Base-by-base conservation (phyloP, 1,140 invertebrate genomes). In the Apis laboriosa region DNA sequence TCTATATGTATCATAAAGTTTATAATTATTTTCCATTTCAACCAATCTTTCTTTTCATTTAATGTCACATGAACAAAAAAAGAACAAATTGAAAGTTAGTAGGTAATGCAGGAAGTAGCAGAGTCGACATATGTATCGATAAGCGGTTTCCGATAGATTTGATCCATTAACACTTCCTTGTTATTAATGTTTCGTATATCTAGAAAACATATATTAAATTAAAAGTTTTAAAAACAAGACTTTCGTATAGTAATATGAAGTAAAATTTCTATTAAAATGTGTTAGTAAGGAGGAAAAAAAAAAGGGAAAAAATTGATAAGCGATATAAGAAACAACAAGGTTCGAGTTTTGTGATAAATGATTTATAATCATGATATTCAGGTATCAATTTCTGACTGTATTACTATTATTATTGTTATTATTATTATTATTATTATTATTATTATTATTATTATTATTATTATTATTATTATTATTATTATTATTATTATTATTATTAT, bases 331-430 rank as follows among this genome's bases (percentile, higher is more conserved):
- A 83, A 13, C 21, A 51, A 49, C 80, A 64, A 78, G 58, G 28
- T 51, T 78, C 4, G 55, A 63, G 17, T 73, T 73, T 79, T 28
- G 2, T 60, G 82, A 84, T 84, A 84, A 72, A 24, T 73, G 77
- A 79, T 80, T 83, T 61, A 82, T 49, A 60, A 17, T 43, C 64
- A 1, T 77, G 55, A 83, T 70, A 80, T 80, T 80, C 77, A 51
- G 53, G 55, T 63, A 9, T 81, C 28, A 55, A 19, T 51, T 24
- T 13, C 49, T 9, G 9, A 56, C 19, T n/a, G 12, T 34, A 43
- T 5, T 61, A 63, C n/a, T n/a, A n/a, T n/a, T n/a, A n/a, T n/a
- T n/a, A n/a, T n/a, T n/a, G n/a, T n/a, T n/a, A n/a, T n/a, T n/a
- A n/a, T n/a, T n/a, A n/a, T n/a, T n/a, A n/a, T n/a, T n/a, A n/a